Evolutionary conservation across 2,113 vertebrate species (phyloP), one percentile per base, ranked within the genome.

Genomic region (Amazona vittata): DNA sequence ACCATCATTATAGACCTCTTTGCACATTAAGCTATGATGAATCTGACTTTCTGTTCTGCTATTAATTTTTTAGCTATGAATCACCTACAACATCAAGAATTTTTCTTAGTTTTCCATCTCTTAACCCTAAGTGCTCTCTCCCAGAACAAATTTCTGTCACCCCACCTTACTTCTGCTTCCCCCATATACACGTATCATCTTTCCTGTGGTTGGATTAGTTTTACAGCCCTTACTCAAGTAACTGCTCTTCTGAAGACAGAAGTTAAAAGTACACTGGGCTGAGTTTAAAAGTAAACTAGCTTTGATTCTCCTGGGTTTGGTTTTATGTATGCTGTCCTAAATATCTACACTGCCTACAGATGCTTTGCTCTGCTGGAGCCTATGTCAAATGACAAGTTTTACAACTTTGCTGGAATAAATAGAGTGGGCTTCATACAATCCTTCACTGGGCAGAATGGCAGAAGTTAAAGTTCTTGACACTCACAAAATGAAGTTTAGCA

Each of bases 271-370:
- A 86, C 90, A 77, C 83, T 53, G 44, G 31, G 24, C 78, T 91
- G 74, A 94, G 77, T 90, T 96, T 87, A 84, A 91, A 89, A 77
- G 81, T 93, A 93, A 94, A 85, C 55, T 63, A 73, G 49, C 55
- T 94, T 83, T 74, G 55, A 88, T 86, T 95, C 47, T 73, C 33
- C 83, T 81, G 50, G 55, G 78, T 95, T 92, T 89, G 70, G 39
- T 77, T 83, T 90, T 75, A 53, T 47, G 33, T 80, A 28, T 15
- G 9, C 46, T 78, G 33, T 78, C 35, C 69, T 78, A 50, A 92
- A 47, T 50, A 71, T 59, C 93, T 74, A 43, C 4, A 5, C 46
- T 80, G 46, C 76, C 63, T 78, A 33, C 63, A 77, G 88, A 39
- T 59, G 64, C 65, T 94, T 93, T 83, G 49, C 71, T 96, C n/a